Conservation (phyloP, 2,797 vertebrate genomes). For the Catamblyrhynchus diadema region DNA sequence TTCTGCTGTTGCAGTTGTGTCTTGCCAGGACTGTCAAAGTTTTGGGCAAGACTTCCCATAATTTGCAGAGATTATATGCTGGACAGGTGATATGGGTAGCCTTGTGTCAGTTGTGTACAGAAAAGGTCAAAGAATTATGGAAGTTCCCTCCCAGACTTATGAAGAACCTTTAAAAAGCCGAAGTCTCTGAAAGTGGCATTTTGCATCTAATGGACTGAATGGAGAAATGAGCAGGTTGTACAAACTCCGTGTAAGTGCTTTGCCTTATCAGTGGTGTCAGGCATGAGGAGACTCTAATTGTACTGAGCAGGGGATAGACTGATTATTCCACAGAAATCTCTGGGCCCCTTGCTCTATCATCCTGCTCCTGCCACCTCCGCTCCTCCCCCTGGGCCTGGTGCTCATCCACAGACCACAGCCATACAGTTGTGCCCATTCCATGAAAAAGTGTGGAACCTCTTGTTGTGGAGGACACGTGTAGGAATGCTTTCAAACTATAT, state of each 20-base stretch:
- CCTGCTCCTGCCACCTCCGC: not conserved
- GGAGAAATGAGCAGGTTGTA: not conserved
- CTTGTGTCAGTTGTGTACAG: not conserved
- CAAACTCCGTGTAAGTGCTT: not conserved
- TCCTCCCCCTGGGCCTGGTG: not conserved
- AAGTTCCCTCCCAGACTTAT: not conserved
- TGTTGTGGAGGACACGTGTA: fast-evolving
- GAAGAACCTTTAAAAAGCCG: not conserved
- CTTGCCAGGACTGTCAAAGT: not conserved
- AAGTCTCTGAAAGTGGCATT: not conserved
- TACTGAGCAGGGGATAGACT: not conserved
- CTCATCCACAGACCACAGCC: not conserved
- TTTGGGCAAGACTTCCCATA: not conserved
- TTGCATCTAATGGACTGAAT: not conserved
- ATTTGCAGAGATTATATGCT: not conserved
- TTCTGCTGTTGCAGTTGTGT: not conserved
- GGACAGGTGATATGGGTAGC: not conserved
- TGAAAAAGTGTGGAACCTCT: not conserved
- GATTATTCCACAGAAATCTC: not conserved
- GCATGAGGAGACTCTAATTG: not conserved
- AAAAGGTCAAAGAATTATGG: not conserved
- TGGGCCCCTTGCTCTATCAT: not conserved
- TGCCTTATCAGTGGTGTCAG: not conserved
- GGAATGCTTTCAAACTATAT: not conserved
- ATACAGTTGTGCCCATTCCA: not conserved